Conservation (phyloP, 2,113 vertebrate species). For the Morphnarchus princeps region DNA sequence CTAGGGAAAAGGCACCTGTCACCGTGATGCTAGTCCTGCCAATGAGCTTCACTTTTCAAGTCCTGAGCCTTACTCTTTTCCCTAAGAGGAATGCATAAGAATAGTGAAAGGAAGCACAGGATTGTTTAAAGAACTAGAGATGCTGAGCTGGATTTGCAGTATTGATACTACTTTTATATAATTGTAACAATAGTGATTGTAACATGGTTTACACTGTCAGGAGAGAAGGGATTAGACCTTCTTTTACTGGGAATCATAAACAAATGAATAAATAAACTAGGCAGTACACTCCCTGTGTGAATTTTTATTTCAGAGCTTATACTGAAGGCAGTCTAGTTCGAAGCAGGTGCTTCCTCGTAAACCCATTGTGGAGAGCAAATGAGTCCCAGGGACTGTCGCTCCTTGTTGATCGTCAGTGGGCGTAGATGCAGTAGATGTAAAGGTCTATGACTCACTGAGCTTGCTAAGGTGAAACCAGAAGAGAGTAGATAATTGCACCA, state of each 20-base stretch:
- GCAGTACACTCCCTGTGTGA: background rate
- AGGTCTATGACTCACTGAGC: constrained; percentile 53
- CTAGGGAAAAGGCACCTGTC: background rate
- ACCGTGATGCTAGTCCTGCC: background rate
- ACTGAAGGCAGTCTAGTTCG: background rate
- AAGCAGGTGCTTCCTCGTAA: background rate
- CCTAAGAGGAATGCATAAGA: background rate
- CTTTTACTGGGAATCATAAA: background rate
- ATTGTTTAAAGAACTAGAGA: background rate
- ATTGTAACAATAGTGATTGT: background rate
- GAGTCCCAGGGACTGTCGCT: background rate
- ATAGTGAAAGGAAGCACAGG: background rate
- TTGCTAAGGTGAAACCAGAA: constrained; percentile 50
- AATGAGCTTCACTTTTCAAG: background rate
- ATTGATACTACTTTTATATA: background rate
- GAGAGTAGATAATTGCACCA: constrained; percentile 52
- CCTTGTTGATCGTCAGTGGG: constrained; percentile 47
- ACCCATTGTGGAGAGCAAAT: background rate
- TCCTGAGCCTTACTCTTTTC: background rate
- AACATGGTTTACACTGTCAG: background rate
- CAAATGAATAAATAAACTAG: background rate
- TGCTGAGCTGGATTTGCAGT: background rate
- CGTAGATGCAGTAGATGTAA: constrained; percentile 39
- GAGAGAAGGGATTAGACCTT: background rate
- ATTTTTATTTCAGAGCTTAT: background rate